phyloP scores from a whole-genome alignment of 2,113 vertebrate genomes.

The Thamnaconus septentrionalis region DNA sequence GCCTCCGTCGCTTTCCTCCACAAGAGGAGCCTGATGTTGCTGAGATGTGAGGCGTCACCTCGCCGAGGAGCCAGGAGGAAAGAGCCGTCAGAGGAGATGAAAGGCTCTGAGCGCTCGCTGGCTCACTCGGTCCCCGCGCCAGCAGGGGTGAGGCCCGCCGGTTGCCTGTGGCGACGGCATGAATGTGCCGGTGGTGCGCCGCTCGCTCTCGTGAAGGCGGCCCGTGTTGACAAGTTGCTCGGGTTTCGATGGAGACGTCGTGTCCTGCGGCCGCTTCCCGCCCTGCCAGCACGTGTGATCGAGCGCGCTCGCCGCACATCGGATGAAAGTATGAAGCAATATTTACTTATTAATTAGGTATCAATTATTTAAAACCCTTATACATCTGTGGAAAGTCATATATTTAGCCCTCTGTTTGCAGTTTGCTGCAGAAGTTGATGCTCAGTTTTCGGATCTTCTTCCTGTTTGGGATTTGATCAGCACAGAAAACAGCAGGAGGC shows the following conservation, averaged over 20 bases:
- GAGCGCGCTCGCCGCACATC: no score
- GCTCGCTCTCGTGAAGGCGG: constrained; percentile 37
- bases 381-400: not conserved
- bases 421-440: no score
- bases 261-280: no score
- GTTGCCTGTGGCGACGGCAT: constrained; percentile 46
- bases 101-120: constrained; percentile 60
- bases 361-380: constrained; percentile 12
- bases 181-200: constrained; percentile 46
- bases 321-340: constrained; percentile 19
- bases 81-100: constrained; percentile 67
- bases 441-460: no score
- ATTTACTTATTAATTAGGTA: constrained; percentile 31
- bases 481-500: no score
- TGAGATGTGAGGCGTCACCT: constrained; percentile 54
- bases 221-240: constrained; percentile 49
- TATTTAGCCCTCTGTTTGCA: no score
- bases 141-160: constrained; percentile 50
- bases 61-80: constrained; percentile 50
- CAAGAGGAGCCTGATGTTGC: constrained; percentile 43
- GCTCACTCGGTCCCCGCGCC: constrained; percentile 45
- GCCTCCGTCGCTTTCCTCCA: constrained; percentile 13
- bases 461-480: no score
- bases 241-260: no score
- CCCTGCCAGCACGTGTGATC: no score